phyloP scores from a whole-genome alignment of 2,113 vertebrate genomes.

The Antechinus stuartii region DNA sequence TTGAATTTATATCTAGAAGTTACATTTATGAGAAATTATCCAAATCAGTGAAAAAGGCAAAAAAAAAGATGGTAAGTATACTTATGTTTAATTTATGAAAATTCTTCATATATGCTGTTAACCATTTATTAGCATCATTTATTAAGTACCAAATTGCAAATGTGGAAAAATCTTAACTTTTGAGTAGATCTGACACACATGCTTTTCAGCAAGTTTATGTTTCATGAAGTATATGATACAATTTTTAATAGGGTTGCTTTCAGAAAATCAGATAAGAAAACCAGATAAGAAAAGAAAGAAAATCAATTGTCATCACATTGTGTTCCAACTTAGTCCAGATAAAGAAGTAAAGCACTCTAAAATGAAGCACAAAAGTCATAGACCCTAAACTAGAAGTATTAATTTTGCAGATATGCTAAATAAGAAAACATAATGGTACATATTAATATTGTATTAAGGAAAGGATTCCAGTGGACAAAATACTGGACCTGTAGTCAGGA shows the following conservation, averaged over 20 bases:
- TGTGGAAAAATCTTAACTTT: not conserved
- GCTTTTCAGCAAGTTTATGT: not conserved
- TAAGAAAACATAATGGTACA: not conserved
- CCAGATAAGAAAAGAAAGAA: not conserved
- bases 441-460: not conserved
- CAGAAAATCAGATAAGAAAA: slow-evolving; percentile 5
- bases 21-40: not conserved
- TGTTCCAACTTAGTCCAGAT: not conserved
- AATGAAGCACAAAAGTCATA: not conserved
- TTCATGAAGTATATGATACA: not conserved
- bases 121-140: not conserved
- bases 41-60: slow-evolving; percentile 49
- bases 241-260: not conserved
- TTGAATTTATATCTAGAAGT: slow-evolving; percentile 27
- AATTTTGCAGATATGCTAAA: not conserved
- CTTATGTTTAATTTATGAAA: not conserved
- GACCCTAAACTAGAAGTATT: not conserved
- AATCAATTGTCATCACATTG: not conserved
- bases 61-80: slow-evolving; percentile 37
- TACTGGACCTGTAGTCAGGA: not conserved
- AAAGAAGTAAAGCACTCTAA: not conserved
- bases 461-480: not conserved
- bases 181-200: not conserved
- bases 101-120: not conserved
- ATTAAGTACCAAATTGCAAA: slow-evolving; percentile 26